Evolutionary conservation across 1,140 invertebrate species (phyloP).

Genomic region (Tyrophagus putrescentiae): DNA sequence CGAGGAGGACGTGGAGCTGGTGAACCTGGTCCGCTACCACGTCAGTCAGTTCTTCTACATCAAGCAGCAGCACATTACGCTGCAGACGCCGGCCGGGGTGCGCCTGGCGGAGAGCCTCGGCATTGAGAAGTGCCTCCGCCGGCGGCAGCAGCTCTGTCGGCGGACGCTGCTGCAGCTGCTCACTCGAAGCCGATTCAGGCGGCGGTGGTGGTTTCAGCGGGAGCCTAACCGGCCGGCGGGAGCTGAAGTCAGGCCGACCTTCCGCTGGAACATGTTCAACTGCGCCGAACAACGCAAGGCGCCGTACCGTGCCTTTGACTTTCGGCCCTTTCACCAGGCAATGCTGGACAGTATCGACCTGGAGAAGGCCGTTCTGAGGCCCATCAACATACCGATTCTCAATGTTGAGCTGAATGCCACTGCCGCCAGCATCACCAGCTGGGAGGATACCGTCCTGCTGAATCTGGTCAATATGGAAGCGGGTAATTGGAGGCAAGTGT

Average conservation of each 20-base stretch:
- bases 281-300: too few relatives aligned
- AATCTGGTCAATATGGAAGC: neutral
- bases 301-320: too few relatives aligned
- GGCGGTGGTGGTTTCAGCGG: neutral
- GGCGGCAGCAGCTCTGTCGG: neutral
- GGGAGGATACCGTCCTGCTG: neutral
- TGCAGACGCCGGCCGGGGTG: too few relatives aligned
- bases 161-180: neutral
- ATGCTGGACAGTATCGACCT: neutral
- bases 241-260: too few relatives aligned
- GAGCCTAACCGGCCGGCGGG: too few relatives aligned
- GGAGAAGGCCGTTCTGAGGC: neutral
- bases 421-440: neutral
- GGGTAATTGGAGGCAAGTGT: neutral
- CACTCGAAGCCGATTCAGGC: neutral
- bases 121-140: neutral
- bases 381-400: neutral
- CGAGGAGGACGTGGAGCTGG: neutral
- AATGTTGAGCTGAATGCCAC: too few relatives aligned
- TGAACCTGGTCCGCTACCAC: conserved; percentile 1
- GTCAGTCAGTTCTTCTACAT: neutral
- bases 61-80: too few relatives aligned
- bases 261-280: too few relatives aligned
- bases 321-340: too few relatives aligned
- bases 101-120: neutral